phyloP scores from a whole-genome alignment of 2,113 vertebrate genomes.

The Accipiter cooperii region DNA sequence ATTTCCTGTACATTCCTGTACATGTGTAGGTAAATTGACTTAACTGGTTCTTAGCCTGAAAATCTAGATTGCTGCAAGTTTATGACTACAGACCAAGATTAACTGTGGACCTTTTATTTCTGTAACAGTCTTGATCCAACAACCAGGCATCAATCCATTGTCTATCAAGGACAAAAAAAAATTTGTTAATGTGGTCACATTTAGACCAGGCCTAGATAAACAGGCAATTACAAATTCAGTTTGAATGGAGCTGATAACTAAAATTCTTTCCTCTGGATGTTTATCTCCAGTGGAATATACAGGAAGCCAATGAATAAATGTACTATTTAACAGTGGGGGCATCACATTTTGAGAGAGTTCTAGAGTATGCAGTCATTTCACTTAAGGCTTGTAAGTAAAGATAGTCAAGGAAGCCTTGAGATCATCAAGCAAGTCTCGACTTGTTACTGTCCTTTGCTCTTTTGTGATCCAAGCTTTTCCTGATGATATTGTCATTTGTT shows the following conservation, averaged over 20 bases:
- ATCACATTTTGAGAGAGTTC: background rate
- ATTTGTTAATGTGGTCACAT: background rate
- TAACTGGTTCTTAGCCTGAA: background rate
- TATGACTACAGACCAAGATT: background rate
- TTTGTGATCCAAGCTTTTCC: background rate
- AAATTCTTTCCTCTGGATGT: background rate
- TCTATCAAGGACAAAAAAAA: background rate
- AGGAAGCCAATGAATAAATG: background rate
- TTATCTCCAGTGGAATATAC: background rate
- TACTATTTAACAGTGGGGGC: background rate
- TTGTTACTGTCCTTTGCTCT: background rate
- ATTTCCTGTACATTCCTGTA: background rate
- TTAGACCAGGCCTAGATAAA: background rate
- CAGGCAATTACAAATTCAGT: background rate
- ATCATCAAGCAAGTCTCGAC: background rate
- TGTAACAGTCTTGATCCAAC: background rate
- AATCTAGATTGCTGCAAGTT: background rate
- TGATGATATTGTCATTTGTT: background rate
- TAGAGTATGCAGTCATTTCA: fast-evolving
- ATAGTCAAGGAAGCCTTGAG: background rate
- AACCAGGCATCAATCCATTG: background rate
- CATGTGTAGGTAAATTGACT: background rate
- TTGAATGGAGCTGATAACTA: background rate
- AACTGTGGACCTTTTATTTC: background rate
- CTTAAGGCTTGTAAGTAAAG: background rate